These are phyloP conservation scores for Meriones psammophilus DNA, from an alignment of 2,797 vertebrate species.

Conservation along the genomic window DNA sequence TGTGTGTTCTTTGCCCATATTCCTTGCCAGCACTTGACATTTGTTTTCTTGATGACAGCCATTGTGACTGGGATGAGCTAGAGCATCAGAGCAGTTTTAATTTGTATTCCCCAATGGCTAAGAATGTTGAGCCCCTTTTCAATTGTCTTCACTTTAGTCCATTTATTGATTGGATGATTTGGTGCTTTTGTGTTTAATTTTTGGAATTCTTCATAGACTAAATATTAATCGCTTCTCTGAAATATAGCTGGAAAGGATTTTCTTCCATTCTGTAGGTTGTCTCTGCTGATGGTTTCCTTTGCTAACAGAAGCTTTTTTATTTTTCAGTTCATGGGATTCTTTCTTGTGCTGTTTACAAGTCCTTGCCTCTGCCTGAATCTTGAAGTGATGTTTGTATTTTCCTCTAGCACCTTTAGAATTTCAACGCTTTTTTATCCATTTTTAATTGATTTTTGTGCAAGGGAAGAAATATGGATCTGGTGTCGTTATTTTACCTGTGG, in stretches of 20 bases:
- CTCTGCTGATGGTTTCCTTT: neutral
- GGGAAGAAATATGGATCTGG: neutral
- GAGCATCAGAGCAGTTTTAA: neutral
- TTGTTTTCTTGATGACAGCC: neutral
- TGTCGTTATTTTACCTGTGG: neutral
- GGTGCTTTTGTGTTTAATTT: neutral
- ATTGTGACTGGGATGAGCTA: neutral
- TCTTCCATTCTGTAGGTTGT: no score
- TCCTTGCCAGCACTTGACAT: neutral
- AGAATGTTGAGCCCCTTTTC: neutral
- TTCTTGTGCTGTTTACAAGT: neutral
- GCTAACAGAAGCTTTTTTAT: neutral
- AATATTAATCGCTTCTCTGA: neutral
- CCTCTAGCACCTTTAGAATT: neutral
- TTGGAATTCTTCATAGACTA: neutral
- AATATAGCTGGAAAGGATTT: no score
- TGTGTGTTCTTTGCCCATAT: neutral
- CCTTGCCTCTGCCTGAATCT: neutral
- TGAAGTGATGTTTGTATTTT: neutral
- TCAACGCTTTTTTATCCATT: neutral
- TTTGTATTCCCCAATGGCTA: neutral
- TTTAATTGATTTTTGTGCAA: neutral
- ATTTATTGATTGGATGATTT: neutral
- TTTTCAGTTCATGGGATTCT: neutral
- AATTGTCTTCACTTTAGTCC: neutral